Conservation (phyloP, 2,888 invertebrate species). For the Drosophila multiciliata region DNA sequence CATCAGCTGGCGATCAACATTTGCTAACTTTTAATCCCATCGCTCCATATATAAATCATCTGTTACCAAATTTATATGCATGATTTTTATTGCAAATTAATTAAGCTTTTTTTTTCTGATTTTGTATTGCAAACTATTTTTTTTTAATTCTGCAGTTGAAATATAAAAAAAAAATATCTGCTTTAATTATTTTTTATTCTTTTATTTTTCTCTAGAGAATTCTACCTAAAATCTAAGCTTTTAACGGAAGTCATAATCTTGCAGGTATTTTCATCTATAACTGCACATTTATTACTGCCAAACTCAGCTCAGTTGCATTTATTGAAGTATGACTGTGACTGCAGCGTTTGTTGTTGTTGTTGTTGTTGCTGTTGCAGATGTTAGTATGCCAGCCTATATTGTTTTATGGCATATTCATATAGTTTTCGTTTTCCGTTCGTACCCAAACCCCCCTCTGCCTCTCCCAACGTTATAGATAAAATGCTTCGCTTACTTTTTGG, state of each 20-base stretch:
- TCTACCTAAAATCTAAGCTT: not conserved
- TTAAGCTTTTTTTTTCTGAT: not conserved
- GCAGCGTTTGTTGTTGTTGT: constrained; percentile 41
- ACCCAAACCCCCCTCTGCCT: not conserved
- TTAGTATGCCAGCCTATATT: constrained; percentile 66
- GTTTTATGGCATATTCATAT: constrained; percentile 80
- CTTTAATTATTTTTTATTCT: not conserved
- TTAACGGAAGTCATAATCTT: not conserved
- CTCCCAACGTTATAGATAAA: constrained; percentile 39
- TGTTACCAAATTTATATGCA: not conserved
- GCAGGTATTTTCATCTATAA: not conserved
- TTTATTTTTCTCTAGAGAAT: not conserved
- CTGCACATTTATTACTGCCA: not conserved
- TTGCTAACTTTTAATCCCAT: not conserved
- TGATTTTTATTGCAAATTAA: not conserved
- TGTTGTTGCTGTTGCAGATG: constrained; percentile 53
- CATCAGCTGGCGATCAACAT: constrained; percentile 28
- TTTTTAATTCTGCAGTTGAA: not conserved
- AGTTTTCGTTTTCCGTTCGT: constrained; percentile 51
- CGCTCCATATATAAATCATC: not conserved
- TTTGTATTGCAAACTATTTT: not conserved
- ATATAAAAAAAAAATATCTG: not conserved
- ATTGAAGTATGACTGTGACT: constrained; percentile 56
- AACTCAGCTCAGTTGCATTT: constrained; percentile 11
- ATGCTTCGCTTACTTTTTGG: constrained; percentile 65